Evolutionary conservation across 2,888 invertebrate genomes (phyloP), one percentile per base, ranked within the genome.

Genomic region (Athrips mouffetella): DNA sequence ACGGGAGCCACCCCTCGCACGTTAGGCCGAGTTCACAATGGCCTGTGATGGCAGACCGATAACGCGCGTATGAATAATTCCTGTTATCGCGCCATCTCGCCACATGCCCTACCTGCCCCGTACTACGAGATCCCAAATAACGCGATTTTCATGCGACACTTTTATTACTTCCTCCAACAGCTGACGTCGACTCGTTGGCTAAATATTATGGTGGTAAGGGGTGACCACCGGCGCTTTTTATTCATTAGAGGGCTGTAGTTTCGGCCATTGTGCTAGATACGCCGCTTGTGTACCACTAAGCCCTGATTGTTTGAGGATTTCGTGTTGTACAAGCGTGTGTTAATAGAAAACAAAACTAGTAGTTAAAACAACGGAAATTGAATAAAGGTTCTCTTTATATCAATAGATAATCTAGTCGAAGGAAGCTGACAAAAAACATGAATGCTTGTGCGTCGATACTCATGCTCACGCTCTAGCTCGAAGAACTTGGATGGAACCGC

Each of bases 31-130:
- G 80, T 75, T 76, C 78, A 85, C 84, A 86, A 86, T 83, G 76
- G 83, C 78, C 64, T 70, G 78, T 82, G 88, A 87, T 87, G 85
- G 85, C 81, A 77, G 76, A 62, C 76, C 80, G 88, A 88, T 88
- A 88, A 82, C 80, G 77, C 68, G 76, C 78, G 84, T 87, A 86
- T 87, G 88, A 87, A 88, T 88, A 88, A 88, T 87, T 86, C 80
- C 80, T 79, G 74, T 82, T 87, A 88, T 88, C 88, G 84, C 79
- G 59, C 80, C 78, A 88, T 88, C 87, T 86, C 80, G 80, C 88
- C 87, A 85, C 86, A 88, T 86, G 84, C 83, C 84, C 87, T 85
- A 88, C 87, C 87, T 87, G 85, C 76, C 85, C 62, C 67, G 65
- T 84, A 86, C 85, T 78, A 85, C 62, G 75, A 53, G 61, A 67